A percentile compares a stretch with the other conserved stretches of the same genome.
These are phyloP conservation scores for Dromius quadrimaculatus DNA, from an alignment of 2,888 invertebrate species.

Conservation along the genomic window DNA sequence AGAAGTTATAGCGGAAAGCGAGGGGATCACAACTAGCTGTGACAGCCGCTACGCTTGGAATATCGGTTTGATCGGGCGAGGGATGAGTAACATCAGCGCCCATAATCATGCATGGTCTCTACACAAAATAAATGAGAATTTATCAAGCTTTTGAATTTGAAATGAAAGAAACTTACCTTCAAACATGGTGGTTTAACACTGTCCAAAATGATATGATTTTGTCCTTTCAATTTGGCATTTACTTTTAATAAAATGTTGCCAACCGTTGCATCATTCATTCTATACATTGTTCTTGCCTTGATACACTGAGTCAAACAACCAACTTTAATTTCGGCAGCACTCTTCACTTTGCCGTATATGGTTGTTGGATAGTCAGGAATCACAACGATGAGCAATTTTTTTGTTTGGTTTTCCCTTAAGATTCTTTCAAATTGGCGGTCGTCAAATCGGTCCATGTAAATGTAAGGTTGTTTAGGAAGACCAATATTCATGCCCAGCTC, in stretches of 20 bases:
- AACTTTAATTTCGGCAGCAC: slow-evolving; percentile 75
- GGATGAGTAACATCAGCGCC: slow-evolving; percentile 95
- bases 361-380: slow-evolving; percentile 46
- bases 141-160: neutral
- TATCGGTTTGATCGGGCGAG: slow-evolving; percentile 77
- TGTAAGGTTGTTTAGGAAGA: slow-evolving; percentile 47
- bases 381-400: slow-evolving; percentile 56
- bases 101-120: slow-evolving; percentile 13
- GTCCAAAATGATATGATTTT: slow-evolving; percentile 73
- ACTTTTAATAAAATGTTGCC: slow-evolving; percentile 81
- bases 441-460: slow-evolving; percentile 34
- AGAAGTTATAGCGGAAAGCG: slow-evolving; percentile 77
- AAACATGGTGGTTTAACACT: slow-evolving; percentile 69
- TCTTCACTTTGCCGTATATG: slow-evolving; percentile 66
- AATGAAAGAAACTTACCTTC: slow-evolving; percentile 59
- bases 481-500: slow-evolving; percentile 60
- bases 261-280: slow-evolving; percentile 73
- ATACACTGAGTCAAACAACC: slow-evolving; percentile 83
- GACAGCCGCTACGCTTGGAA: slow-evolving; percentile 79
- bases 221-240: slow-evolving; percentile 86
- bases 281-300: slow-evolving; percentile 68
- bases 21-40: slow-evolving; percentile 81
- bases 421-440: slow-evolving; percentile 31
- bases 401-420: slow-evolving; percentile 21
- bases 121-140: neutral